Conservation (phyloP, 2,888 invertebrate genomes). For the Oscheius onirici region DNA sequence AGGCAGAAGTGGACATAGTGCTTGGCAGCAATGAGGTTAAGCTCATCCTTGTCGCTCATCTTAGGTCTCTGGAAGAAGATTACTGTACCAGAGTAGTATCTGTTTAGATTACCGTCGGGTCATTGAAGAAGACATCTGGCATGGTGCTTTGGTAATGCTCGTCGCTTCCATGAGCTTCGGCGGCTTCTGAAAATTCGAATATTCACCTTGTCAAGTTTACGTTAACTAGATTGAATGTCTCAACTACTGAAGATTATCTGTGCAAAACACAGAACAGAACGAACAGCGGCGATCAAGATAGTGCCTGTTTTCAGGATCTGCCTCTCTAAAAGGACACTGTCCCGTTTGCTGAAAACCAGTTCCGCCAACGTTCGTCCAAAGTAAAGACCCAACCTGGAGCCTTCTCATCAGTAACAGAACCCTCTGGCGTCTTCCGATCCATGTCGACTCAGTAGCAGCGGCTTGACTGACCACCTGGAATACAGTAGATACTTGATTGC, state of each 20-base stretch:
- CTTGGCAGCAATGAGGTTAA: slow-evolving; percentile 3
- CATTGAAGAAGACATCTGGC: slow-evolving; percentile 10
- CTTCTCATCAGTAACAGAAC: background rate
- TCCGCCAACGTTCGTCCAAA: background rate
- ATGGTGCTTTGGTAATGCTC: slow-evolving; percentile 20
- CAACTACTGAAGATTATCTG: background rate
- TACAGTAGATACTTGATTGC: too few relatives aligned
- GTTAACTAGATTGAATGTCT: too few relatives aligned
- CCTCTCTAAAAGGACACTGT: background rate
- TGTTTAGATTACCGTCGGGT: background rate
- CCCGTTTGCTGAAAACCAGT: slow-evolving; percentile 10
- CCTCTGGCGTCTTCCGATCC: background rate
- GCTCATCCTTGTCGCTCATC: background rate
- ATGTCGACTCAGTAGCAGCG: background rate
- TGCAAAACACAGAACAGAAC: too few relatives aligned
- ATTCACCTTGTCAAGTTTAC: too few relatives aligned
- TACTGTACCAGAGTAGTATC: background rate
- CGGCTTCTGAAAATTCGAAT: too few relatives aligned
- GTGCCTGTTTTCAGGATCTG: background rate
- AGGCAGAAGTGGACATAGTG: slow-evolving; percentile 6
- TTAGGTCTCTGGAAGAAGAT: slow-evolving; percentile 3
- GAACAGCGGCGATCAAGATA: too few relatives aligned
- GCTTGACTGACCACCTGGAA: too few relatives aligned
- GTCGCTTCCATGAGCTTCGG: too few relatives aligned
- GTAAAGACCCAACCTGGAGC: background rate